Base-by-base conservation (phyloP, 2,888 invertebrate genomes). In the Flexamia atlantica region DNA sequence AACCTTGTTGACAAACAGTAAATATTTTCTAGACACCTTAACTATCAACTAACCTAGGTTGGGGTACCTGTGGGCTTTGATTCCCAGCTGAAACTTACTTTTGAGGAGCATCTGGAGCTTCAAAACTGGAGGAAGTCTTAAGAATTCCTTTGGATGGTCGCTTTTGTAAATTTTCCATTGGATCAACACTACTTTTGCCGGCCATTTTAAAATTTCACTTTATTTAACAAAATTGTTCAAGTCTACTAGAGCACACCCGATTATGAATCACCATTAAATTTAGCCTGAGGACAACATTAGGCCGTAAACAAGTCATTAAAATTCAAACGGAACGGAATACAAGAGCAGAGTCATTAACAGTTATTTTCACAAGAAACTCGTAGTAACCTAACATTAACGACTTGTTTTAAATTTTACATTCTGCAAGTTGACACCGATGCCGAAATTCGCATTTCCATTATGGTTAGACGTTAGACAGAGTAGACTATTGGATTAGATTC, bases 61-160 rank as follows among this genome's bases (percentile, higher is more conserved):
- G n/a, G n/a, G n/a, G n/a, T n/a, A n/a, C n/a, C n/a, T n/a, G n/a
- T n/a, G n/a, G n/a, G n/a, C n/a, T n/a, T n/a, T n/a, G n/a, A n/a
- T 36, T 9, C 36, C 36, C 9, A 9, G 36, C 36, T 36, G 9
- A 23, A 80, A 85, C 88, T 88, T 89, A 89, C 90, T 87, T 88
- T 86, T 90, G 89, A 81, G 90, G 89, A 87, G 89, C 90, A 91
- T 91, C 93, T 82, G 91, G 94, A 85, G 93, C 94, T 90, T 98
- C 98, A 90, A 98, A 96, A 92, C 98, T 98, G 87, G 97, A 95
- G 12, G 97, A 97, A 85, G 96, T 95, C 91, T 98, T 98, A 85
- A 98, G 92, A 90, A 98, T 98, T 88, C 98, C 97, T 92, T 98
- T 97, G 14, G 94, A 93, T 88, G 97, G 97, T 90, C 95, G 94